These are phyloP conservation scores for Scaptomyza reducta DNA, from an alignment of 2,888 invertebrate species.

Conservation along the genomic window DNA sequence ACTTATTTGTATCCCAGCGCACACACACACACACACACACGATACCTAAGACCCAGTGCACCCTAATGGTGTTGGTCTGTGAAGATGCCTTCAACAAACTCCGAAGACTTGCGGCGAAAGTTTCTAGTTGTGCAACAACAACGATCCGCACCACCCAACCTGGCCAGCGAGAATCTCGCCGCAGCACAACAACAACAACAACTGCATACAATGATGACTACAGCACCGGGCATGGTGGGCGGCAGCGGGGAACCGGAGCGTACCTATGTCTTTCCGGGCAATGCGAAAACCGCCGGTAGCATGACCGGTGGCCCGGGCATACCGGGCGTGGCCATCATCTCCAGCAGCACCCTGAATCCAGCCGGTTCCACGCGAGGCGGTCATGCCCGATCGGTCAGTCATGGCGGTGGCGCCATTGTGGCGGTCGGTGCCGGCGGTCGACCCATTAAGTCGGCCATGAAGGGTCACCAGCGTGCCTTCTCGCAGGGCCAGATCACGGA, in stretches of 20 bases:
- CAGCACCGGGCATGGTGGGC: slow-evolving; percentile 16
- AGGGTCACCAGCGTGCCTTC: slow-evolving; percentile 92
- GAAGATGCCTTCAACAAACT: slow-evolving; percentile 83
- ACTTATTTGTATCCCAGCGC: slow-evolving; percentile 31
- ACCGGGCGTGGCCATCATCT: slow-evolving; percentile 69
- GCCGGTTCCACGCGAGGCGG: slow-evolving; percentile 83
- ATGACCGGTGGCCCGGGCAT: slow-evolving; percentile 67
- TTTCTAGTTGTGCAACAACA: slow-evolving; percentile 82
- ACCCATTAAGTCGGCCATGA: slow-evolving; percentile 89
- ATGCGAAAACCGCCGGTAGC: slow-evolving; percentile 60
- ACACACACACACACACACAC: slow-evolving; percentile 9
- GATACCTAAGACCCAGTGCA: slow-evolving; percentile 1
- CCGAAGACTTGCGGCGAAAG: slow-evolving; percentile 84
- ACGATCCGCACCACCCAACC: slow-evolving; percentile 80
- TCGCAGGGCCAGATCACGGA: slow-evolving; percentile 94
- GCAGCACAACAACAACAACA: slow-evolving; percentile 25
- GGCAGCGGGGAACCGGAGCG: slow-evolving; percentile 80
- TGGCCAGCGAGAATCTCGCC: slow-evolving; percentile 48
- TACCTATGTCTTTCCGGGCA: slow-evolving; percentile 83
- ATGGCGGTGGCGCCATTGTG: slow-evolving; percentile 87
- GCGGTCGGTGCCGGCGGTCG: slow-evolving; percentile 84
- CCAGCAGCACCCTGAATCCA: slow-evolving; percentile 54
- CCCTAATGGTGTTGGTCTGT: slow-evolving; percentile 81
- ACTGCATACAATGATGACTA: slow-evolving; percentile 42
- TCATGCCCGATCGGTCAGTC: slow-evolving; percentile 93